Conservation (phyloP, 2,888 invertebrate species). For the Tetranychus piercei region DNA sequence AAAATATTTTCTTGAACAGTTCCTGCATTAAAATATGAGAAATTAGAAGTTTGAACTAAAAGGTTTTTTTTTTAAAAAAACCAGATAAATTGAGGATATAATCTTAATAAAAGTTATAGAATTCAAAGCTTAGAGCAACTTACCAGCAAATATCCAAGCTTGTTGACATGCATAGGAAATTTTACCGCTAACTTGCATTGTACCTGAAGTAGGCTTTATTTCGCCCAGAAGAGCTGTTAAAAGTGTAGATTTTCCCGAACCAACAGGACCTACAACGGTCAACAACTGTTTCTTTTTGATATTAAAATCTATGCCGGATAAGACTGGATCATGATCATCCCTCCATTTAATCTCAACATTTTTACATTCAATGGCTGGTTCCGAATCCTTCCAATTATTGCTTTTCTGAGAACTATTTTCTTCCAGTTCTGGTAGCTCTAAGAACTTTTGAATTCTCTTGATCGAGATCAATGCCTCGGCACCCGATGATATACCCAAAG, state of each 20-base stretch:
- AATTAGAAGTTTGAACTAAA: not conserved
- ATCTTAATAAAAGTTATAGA: too few species aligned
- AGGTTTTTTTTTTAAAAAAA: too few species aligned
- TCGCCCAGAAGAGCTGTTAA: conserved; percentile 7
- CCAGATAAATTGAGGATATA: too few species aligned
- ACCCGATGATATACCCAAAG: conserved; percentile 57
- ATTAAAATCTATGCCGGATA: conserved; percentile 38
- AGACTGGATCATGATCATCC: conserved; percentile 36
- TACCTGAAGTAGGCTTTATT: conserved; percentile 37
- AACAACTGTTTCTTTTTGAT: conserved; percentile 38
- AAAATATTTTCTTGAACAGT: conserved; percentile 74
- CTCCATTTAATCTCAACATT: conserved; percentile 27
- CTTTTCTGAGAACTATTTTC: not conserved
- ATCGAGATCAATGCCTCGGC: conserved; percentile 59
- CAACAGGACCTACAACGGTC: conserved; percentile 44
- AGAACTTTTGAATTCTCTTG: conserved; percentile 41
- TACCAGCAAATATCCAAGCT: conserved; percentile 48
- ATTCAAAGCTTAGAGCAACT: conserved; percentile 33
- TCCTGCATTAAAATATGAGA: conserved; percentile 29
- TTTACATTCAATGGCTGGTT: not conserved
- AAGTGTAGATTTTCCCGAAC: not conserved
- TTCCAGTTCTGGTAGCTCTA: conserved; percentile 10
- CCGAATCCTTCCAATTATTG: not conserved
- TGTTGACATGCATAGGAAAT: conserved; percentile 47
- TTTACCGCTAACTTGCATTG: conserved; percentile 43